phyloP scores from a whole-genome alignment of 1,140 invertebrate genomes.

The Conus ventricosus region DNA sequence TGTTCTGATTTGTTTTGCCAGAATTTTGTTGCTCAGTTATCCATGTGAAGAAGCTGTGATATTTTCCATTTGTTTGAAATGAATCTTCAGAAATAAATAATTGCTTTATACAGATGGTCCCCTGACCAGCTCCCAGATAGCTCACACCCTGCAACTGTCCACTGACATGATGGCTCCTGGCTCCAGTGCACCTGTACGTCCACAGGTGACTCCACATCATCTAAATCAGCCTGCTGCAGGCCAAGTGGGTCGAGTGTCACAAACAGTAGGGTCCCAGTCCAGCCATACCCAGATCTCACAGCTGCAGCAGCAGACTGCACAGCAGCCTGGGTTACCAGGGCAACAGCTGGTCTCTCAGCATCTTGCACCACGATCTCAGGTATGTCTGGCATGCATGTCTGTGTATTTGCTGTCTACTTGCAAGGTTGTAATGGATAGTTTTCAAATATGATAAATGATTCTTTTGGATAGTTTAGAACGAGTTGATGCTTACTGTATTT shows the following conservation, averaged over 20 bases:
- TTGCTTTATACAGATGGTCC: slow-evolving; percentile 21
- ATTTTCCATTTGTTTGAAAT: no score
- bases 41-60: no score
- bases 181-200: background rate
- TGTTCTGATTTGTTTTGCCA: no score
- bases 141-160: slow-evolving; percentile 19
- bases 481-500: no score
- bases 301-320: background rate
- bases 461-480: no score
- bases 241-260: background rate
- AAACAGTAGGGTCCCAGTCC: slow-evolving; percentile 11
- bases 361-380: background rate
- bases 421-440: no score
- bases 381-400: background rate
- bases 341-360: background rate
- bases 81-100: no score
- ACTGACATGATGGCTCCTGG: slow-evolving; percentile 13
- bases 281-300: slow-evolving; percentile 33
- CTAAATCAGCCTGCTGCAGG: background rate
- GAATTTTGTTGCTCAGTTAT: no score
- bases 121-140: slow-evolving; percentile 30
- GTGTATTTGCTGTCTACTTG: no score
- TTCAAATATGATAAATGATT: no score
- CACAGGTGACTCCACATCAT: slow-evolving; percentile 1
- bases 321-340: background rate